Percentiles rank a stretch among this genome's conserved stretches.
These are phyloP conservation scores for Lutjanus campechanus DNA, from an alignment of 2,797 vertebrate genomes.

Conservation along the genomic window DNA sequence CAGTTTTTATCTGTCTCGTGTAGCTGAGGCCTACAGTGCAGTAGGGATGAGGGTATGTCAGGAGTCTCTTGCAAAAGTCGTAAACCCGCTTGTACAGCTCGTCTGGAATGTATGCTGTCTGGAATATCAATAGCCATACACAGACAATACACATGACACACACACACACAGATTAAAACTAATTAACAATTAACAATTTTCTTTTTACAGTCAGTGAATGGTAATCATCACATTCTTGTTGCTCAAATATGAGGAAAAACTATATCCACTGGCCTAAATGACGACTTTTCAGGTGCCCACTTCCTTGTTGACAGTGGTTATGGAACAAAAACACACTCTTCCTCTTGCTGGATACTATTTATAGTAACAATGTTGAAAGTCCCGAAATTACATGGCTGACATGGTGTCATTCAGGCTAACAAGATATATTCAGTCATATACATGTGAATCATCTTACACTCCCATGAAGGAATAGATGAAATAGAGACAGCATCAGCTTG, in stretches of 20 bases:
- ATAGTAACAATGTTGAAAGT: not conserved
- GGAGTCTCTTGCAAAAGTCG: constrained; percentile 89
- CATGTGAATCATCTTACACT: not conserved
- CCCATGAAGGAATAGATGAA: too few species aligned
- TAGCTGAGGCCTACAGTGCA: constrained; percentile 91
- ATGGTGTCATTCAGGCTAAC: not conserved
- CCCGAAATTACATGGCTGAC: not conserved
- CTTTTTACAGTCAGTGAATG: not conserved
- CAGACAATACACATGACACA: constrained; percentile 1
- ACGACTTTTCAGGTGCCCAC: not conserved
- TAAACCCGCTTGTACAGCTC: constrained; percentile 92
- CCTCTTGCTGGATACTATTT: not conserved
- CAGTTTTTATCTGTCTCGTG: constrained; percentile 87
- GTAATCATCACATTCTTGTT: not conserved
- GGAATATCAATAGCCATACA: constrained; percentile 40
- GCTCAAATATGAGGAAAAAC: not conserved
- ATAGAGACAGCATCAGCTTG: too few species aligned
- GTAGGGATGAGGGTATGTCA: constrained; percentile 93
- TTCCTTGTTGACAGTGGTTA: constrained; percentile 38
- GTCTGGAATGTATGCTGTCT: constrained; percentile 91
- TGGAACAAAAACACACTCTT: not conserved
- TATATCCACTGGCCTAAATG: not conserved
- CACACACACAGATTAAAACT: not conserved
- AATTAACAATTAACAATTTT: not conserved
- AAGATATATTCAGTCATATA: not conserved